phyloP scores from a whole-genome alignment of 2,888 invertebrate species.

The Nomada goodeniana region DNA sequence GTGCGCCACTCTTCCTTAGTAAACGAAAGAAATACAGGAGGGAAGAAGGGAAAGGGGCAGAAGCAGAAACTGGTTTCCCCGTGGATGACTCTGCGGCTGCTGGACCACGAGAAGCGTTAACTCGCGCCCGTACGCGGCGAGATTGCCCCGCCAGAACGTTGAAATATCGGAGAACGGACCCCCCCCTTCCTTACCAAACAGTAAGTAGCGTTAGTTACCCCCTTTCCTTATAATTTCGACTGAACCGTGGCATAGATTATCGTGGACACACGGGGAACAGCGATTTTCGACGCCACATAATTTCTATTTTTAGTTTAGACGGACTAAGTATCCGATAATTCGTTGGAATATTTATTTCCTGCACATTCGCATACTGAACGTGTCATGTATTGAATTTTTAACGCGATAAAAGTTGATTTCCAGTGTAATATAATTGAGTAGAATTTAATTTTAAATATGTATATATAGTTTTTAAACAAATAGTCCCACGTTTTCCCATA shows the following conservation, averaged over 20 bases:
- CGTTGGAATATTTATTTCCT: background rate
- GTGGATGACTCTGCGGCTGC: conserved; percentile 39
- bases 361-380: background rate
- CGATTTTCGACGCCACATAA: too few species aligned
- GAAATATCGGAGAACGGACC: conserved; percentile 43
- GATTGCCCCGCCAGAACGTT: conserved; percentile 20
- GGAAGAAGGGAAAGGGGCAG: conserved; percentile 37
- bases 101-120: conserved; percentile 57
- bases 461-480: background rate
- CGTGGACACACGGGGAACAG: background rate
- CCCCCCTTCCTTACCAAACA: conserved; percentile 26
- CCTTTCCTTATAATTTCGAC: background rate
- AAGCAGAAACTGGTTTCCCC: conserved; percentile 66
- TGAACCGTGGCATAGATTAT: background rate
- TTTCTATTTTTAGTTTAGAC: background rate
- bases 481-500: too few species aligned
- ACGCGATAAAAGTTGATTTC: background rate
- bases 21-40: conserved; percentile 47
- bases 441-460: background rate
- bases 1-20: conserved; percentile 71
- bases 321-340: background rate
- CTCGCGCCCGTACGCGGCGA: conserved; percentile 17
- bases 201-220: conserved; percentile 17
- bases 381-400: background rate
- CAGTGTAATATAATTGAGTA: background rate